Conservation (phyloP, 2,113 vertebrate genomes). For the Vulpes lagopus region DNA sequence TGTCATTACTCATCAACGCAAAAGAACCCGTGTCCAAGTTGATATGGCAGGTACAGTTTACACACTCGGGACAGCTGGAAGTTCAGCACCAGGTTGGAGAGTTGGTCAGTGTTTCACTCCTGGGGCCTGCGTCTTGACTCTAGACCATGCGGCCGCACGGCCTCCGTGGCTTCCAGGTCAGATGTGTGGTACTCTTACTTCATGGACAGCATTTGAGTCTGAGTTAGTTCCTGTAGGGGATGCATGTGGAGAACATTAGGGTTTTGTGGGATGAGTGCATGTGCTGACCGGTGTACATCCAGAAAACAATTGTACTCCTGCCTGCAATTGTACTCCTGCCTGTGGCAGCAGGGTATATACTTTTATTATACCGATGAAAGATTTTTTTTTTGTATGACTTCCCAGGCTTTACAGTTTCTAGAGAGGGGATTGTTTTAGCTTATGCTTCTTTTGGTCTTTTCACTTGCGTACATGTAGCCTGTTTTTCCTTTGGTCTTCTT, state of each 20-base stretch:
- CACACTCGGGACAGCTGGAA: background rate
- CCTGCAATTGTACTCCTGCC: conserved; percentile 48
- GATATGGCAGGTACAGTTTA: background rate
- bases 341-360: conserved; percentile 56
- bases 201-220: conserved; percentile 54
- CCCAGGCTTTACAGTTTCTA: conserved; percentile 62
- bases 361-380: conserved; percentile 33
- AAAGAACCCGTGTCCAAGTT: background rate
- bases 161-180: background rate
- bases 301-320: background rate
- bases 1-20: background rate
- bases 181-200: background rate
- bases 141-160: background rate
- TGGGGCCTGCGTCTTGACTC: background rate
- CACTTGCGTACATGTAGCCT: background rate
- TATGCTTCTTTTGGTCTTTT: conserved; percentile 64
- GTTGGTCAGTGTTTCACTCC: background rate
- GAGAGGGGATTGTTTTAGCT: conserved; percentile 62
- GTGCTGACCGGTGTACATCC: conserved; percentile 38
- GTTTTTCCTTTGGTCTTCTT: conserved; percentile 72
- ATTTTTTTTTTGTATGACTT: conserved; percentile 72
- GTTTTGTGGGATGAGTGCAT: conserved; percentile 55
- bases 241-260: background rate
- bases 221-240: background rate
- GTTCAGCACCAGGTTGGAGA: background rate